Evolutionary conservation across 2,888 invertebrate species (phyloP).

Genomic region (Petrolisthes manimaculis): DNA sequence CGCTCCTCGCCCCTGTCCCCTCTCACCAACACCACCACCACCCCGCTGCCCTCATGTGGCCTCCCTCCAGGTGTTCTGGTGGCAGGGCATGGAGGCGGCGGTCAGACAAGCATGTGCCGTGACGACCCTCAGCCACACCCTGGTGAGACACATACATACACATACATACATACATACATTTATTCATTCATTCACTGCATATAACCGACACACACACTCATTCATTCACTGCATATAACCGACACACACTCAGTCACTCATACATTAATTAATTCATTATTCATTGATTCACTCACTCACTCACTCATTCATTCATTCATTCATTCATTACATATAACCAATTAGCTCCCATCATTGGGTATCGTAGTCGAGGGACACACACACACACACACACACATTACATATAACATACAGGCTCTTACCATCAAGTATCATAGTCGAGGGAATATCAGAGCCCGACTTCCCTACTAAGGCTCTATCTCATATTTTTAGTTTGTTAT

Average conservation of each 20-base stretch:
- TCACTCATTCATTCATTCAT: too few relatives aligned
- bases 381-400: not conserved
- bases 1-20: not conserved
- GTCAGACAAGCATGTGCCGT: conserved; percentile 51
- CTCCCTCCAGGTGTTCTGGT: conserved; percentile 37
- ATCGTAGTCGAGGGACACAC: not conserved
- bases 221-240: not conserved
- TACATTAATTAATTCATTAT: not conserved
- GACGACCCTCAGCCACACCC: conserved; percentile 46
- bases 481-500: too few relatives aligned
- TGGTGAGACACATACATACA: conserved; percentile 39
- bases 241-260: conserved; percentile 24
- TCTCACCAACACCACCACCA: not conserved
- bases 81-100: conserved; percentile 40
- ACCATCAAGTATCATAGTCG: too few relatives aligned
- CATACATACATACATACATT: conserved; percentile 1
- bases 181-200: not conserved
- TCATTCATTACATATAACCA: not conserved
- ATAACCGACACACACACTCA: conserved; percentile 29
- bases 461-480: too few relatives aligned
- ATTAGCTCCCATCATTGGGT: too few relatives aligned
- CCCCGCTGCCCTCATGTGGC: conserved; percentile 28
- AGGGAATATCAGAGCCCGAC: too few relatives aligned
- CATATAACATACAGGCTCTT: too few relatives aligned
- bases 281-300: not conserved